Conservation (phyloP, 2,888 invertebrate species). For the Amiota communis region DNA sequence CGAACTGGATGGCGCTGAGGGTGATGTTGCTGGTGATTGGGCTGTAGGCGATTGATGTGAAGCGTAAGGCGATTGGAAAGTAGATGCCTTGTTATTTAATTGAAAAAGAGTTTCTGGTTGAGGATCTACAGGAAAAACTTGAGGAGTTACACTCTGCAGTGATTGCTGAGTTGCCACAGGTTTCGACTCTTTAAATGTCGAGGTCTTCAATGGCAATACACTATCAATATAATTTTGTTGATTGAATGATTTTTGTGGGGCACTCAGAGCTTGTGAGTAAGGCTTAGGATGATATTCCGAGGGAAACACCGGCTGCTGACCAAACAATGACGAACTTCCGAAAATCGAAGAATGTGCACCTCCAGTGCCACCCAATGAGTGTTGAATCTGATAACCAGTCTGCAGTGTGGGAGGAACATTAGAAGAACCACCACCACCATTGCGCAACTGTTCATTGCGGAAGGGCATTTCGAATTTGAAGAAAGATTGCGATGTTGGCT, state of each 20-base stretch:
- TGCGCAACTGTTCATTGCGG: conserved; percentile 52
- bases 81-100: conserved; percentile 52
- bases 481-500: conserved; percentile 72
- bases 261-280: conserved; percentile 54
- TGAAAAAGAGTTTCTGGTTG: conserved; percentile 57
- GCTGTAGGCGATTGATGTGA: conserved; percentile 32
- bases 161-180: conserved; percentile 61
- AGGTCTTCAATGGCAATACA: conserved; percentile 58
- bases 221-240: conserved; percentile 69
- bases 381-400: conserved; percentile 72
- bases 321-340: conserved; percentile 63
- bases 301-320: conserved; percentile 63
- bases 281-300: conserved; percentile 64
- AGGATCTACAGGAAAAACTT: conserved; percentile 61
- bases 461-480: conserved; percentile 73
- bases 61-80: conserved; percentile 47
- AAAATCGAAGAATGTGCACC: conserved; percentile 63
- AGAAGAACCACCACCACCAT: conserved; percentile 34
- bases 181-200: conserved; percentile 55
- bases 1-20: conserved; percentile 43
- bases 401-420: conserved; percentile 65
- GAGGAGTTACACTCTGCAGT: conserved; percentile 62
- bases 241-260: conserved; percentile 60
- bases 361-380: conserved; percentile 62
- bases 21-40: conserved; percentile 35